These are phyloP conservation scores for Melinopterus prodromus DNA, from an alignment of 2,888 invertebrate genomes.

Conservation along the genomic window DNA sequence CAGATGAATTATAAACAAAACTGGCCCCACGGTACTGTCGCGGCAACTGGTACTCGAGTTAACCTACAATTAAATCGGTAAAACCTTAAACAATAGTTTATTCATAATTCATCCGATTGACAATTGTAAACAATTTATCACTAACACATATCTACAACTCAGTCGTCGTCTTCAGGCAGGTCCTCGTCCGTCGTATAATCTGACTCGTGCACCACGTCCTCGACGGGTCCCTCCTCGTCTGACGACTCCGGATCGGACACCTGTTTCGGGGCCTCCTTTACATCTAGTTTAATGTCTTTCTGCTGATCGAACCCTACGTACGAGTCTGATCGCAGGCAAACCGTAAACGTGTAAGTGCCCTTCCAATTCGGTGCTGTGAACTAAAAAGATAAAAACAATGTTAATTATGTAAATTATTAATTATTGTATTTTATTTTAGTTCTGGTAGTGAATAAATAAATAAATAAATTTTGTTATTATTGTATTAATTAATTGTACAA, in stretches of 20 bases:
- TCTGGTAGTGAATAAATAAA: too few species aligned
- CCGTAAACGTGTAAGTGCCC: conserved; percentile 90
- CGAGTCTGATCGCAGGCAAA: conserved; percentile 95
- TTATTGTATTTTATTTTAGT: too few species aligned
- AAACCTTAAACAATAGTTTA: background rate
- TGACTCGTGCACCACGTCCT: conserved; percentile 71
- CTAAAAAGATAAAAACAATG: conserved; percentile 48
- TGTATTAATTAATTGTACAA: too few species aligned
- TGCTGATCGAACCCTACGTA: conserved; percentile 97
- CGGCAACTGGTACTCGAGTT: background rate
- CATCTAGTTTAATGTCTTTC: conserved; percentile 95
- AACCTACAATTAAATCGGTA: background rate
- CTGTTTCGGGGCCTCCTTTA: conserved; percentile 93
- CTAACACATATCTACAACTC: conserved; percentile 18
- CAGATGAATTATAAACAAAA: conserved; percentile 4
- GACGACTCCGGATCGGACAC: conserved; percentile 97
- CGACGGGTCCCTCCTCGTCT: conserved; percentile 70
- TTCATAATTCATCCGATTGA: background rate
- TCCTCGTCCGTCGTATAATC: conserved; percentile 76
- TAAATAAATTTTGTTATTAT: too few species aligned
- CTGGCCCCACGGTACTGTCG: background rate
- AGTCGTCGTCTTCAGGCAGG: conserved; percentile 61
- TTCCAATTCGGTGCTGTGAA: conserved; percentile 97
- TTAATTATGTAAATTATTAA: conserved; percentile 26
- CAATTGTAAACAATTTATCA: background rate